These are phyloP conservation scores for Papilio gigon DNA, from an alignment of 2,888 invertebrate species.

Conservation along the genomic window DNA sequence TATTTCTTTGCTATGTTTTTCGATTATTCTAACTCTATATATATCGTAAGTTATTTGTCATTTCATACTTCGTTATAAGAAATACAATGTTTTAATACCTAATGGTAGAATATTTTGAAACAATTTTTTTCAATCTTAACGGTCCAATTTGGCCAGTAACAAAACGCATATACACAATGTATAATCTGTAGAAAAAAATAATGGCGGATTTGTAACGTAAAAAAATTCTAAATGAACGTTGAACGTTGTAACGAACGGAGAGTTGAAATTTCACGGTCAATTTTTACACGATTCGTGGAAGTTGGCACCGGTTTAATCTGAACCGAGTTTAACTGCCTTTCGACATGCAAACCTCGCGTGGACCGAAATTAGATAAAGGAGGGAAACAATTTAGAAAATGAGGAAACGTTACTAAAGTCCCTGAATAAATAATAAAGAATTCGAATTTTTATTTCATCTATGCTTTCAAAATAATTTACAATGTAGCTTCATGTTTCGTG, in stretches of 20 bases:
- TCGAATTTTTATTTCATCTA: slow-evolving; percentile 9
- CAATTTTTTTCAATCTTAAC: neutral
- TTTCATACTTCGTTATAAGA: neutral
- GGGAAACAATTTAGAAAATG: slow-evolving; percentile 58
- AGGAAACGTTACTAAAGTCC: slow-evolving; percentile 54
- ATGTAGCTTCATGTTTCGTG: neutral
- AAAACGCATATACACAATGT: slow-evolving; percentile 3
- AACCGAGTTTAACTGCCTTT: slow-evolving; percentile 66
- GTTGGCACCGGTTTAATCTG: slow-evolving; percentile 78
- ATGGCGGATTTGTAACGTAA: slow-evolving; percentile 47
- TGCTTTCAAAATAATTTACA: neutral
- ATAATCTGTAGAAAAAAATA: slow-evolving; percentile 20
- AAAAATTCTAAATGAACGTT: slow-evolving; percentile 56
- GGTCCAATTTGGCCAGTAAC: slow-evolving; percentile 11
- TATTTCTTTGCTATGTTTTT: slow-evolving; percentile 13
- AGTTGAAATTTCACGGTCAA: slow-evolving; percentile 79
- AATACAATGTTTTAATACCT: neutral
- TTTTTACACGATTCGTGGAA: slow-evolving; percentile 78
- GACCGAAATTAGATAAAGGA: slow-evolving; percentile 61
- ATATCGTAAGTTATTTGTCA: neutral
- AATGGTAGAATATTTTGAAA: neutral
- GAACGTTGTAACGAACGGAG: slow-evolving; percentile 64
- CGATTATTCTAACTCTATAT: neutral
- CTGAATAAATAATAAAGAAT: slow-evolving; percentile 47
- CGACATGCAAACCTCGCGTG: slow-evolving; percentile 63